Evolutionary conservation across 2,888 invertebrate genomes (phyloP), one percentile per base, ranked within the genome.

Genomic region (Caenorhabditis sp.): DNA sequence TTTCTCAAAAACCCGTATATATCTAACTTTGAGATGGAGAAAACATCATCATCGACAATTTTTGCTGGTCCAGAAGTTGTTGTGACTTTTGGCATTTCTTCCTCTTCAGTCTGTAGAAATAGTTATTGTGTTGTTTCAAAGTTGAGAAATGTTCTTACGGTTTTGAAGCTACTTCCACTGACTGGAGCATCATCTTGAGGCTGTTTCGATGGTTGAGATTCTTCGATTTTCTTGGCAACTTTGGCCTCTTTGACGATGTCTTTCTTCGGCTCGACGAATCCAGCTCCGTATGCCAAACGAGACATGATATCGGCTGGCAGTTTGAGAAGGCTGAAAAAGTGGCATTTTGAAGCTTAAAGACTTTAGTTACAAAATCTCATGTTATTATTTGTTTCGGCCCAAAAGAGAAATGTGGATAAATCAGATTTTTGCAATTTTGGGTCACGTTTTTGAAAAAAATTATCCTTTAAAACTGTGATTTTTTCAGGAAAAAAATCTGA

Each of bases 241-340:
- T 65, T 58, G 4, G 21, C 24, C 26, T 51, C 21, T 36, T 51
- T 23, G n/a, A 19, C 31, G 31, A 53, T 67, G 51, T 54, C 26
- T 12, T 53, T 57, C 27, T 61, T 57, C 50, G 66, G 64, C 17
- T 62, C 62, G 17, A 68, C 62, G 26, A 65, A 68, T 62, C 72
- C 72, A 49, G 68, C 72, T 23, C 67, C 72, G 36, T 54, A 58
- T 8, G 72, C 72, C 3, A 72, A 37, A 50, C 62, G 64, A 21
- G 67, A 68, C 67, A 72, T 68, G 26, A 72, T 68, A 54, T 72
- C 72, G 49, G 61, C 64, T 8, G 72, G 72, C 24, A 72, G 68
- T 36, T 65, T 67, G 31, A 72, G 26, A 31, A 72, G 50, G 1
- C n/a, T n/a, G n/a, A n/a, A n/a, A n/a, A n/a, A n/a, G n/a, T n/a